phyloP scores from a whole-genome alignment of 2,888 invertebrate genomes.

The Gasteruption jaculator region DNA sequence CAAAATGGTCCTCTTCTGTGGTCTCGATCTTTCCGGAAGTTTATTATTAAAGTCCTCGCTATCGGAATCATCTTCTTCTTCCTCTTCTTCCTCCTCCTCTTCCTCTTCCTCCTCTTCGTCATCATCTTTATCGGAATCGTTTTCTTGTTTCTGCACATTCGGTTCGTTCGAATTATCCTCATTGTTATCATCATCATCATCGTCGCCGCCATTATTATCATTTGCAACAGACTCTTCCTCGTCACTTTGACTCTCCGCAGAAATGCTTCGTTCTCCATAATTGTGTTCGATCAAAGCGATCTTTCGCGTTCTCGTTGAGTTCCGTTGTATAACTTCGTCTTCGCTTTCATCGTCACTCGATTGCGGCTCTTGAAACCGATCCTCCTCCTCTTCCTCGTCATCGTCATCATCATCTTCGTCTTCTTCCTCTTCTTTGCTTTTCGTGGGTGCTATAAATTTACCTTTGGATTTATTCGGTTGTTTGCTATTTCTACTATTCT shows the following conservation, averaged over 20 bases:
- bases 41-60: constrained; percentile 32
- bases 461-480: constrained; percentile 29
- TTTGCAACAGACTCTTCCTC: constrained; percentile 16
- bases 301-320: constrained; percentile 31
- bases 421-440: constrained; percentile 25
- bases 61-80: constrained; percentile 19
- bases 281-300: constrained; percentile 17
- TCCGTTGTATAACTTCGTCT: constrained; percentile 31
- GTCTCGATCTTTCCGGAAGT: constrained; percentile 22
- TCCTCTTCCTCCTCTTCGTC: constrained; percentile 22
- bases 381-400: constrained; percentile 23
- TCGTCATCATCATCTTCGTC: constrained; percentile 33
- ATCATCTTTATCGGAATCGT: constrained; percentile 21
- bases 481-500: constrained; percentile 34
- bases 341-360: neutral
- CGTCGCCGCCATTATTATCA: constrained; percentile 14
- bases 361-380: neutral
- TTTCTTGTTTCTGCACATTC: constrained; percentile 15
- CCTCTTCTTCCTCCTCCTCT: neutral
- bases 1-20: constrained; percentile 27
- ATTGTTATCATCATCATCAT: too few relatives aligned
- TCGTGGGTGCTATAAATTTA: too few relatives aligned
- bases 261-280: constrained; percentile 23
- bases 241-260: constrained; percentile 26
- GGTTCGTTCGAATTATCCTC: constrained; percentile 11